Evolutionary conservation across 1,140 invertebrate species (phyloP).

Genomic region (Euglossa dilemma): DNA sequence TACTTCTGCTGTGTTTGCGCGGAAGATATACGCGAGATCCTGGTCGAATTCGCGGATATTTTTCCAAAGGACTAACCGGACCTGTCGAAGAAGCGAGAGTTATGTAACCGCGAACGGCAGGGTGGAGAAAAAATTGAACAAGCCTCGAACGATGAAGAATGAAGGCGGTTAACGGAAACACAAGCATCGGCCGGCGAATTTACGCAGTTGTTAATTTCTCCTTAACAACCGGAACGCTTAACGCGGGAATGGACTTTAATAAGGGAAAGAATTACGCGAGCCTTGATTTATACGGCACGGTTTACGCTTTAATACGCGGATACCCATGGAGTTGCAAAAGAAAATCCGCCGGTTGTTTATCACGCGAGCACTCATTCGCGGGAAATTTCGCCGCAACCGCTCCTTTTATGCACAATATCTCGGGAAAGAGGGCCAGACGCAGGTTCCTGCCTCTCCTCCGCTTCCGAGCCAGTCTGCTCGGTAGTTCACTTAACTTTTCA

Average conservation of each 20-base stretch:
- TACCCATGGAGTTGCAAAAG: neutral
- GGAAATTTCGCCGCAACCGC: neutral
- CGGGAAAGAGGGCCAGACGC: neutral
- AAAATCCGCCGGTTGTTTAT: constrained; percentile 4
- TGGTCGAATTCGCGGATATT: constrained; percentile 6
- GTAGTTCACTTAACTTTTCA: neutral
- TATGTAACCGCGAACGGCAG: neutral
- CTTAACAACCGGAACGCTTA: neutral
- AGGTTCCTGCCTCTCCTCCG: neutral
- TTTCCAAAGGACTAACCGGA: neutral
- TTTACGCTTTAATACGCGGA: neutral
- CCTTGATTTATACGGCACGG: neutral
- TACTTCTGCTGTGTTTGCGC: constrained; percentile 22
- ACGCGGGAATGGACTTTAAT: neutral
- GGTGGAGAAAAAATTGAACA: neutral
- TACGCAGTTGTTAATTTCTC: neutral
- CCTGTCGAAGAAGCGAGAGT: neutral
- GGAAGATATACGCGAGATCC: neutral
- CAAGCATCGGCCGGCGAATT: too few relatives aligned
- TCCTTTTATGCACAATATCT: neutral
- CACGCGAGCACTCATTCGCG: neutral
- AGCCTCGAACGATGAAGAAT: neutral
- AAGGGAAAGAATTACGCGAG: neutral
- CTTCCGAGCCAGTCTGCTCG: too few relatives aligned
- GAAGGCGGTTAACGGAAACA: too few relatives aligned